phyloP scores from a whole-genome alignment of 2,888 invertebrate genomes.

The Lasioglossum lativentre region DNA sequence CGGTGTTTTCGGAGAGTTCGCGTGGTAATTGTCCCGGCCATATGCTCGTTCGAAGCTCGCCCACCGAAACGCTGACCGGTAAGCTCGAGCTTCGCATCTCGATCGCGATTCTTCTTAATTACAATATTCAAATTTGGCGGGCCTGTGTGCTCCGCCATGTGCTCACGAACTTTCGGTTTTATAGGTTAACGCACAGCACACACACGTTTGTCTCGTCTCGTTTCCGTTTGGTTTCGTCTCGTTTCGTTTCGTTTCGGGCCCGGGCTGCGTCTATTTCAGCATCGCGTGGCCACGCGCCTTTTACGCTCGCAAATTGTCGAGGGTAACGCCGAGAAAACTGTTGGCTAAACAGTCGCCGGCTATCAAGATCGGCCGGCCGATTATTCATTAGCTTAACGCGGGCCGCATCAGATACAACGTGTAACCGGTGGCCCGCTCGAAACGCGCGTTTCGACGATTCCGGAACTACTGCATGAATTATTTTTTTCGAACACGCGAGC shows the following conservation, averaged over 20 bases:
- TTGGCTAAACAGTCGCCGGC: slow-evolving; percentile 81
- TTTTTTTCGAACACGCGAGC: slow-evolving; percentile 37
- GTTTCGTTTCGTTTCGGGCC: background rate
- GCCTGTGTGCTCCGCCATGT: slow-evolving; percentile 76
- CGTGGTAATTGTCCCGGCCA: slow-evolving; percentile 78
- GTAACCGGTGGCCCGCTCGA: slow-evolving; percentile 23
- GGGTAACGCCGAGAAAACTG: slow-evolving; percentile 73
- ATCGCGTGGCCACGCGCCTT: slow-evolving; percentile 49
- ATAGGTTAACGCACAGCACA: background rate
- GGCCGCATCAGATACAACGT: slow-evolving; percentile 63
- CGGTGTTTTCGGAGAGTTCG: slow-evolving; percentile 65
- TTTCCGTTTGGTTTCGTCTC: background rate
- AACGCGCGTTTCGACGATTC: slow-evolving; percentile 41
- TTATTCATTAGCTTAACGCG: slow-evolving; percentile 78
- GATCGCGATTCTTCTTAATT: slow-evolving; percentile 78
- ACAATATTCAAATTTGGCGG: slow-evolving; percentile 82
- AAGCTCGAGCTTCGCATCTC: slow-evolving; percentile 64
- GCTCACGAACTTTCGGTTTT: background rate
- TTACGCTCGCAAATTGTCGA: slow-evolving; percentile 53
- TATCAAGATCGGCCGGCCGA: slow-evolving; percentile 78
- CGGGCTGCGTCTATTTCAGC: slow-evolving; percentile 34
- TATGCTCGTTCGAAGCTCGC: slow-evolving; percentile 75
- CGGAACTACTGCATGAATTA: slow-evolving; percentile 27
- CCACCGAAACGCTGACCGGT: slow-evolving; percentile 70
- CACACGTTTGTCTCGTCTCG: background rate